Conservation (phyloP, 2,113 vertebrate species). For the Hyaena hyaena region DNA sequence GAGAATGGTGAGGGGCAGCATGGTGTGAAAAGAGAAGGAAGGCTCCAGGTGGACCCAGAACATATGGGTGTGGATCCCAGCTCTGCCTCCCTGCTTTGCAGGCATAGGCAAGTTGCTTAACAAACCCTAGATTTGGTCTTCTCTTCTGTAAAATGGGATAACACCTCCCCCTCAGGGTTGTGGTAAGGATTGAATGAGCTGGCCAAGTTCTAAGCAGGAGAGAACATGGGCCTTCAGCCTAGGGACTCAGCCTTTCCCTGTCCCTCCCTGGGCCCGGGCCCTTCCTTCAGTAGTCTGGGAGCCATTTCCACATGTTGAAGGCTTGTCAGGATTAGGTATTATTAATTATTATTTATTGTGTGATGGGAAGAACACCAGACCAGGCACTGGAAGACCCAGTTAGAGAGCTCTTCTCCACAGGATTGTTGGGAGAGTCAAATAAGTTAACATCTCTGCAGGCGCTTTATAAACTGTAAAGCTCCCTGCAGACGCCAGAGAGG, state of each 20-base stretch:
- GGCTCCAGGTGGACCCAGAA: background rate
- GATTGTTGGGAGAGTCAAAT: background rate
- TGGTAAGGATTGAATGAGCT: background rate
- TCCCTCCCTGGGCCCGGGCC: background rate
- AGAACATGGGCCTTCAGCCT: background rate
- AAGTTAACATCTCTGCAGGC: background rate
- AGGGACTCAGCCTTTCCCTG: background rate
- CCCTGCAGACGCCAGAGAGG: rapidly evolving
- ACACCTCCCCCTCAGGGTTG: background rate
- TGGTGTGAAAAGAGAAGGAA: background rate
- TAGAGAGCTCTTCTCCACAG: background rate
- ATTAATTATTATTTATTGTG: background rate
- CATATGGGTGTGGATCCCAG: rapidly evolving
- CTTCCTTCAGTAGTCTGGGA: background rate
- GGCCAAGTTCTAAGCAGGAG: background rate
- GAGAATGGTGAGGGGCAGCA: background rate
- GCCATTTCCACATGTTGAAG: background rate
- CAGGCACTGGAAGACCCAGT: rapidly evolving
- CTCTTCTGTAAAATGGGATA: background rate
- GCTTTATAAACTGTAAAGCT: rapidly evolving
- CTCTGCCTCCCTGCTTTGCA: background rate
- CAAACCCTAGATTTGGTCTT: background rate
- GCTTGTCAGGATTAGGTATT: background rate
- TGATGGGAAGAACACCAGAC: background rate
- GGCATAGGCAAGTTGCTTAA: background rate